Evolutionary conservation across 2,888 invertebrate genomes (phyloP), one percentile per base, ranked within the genome.

Genomic region (Eubasilissa splendida): DNA sequence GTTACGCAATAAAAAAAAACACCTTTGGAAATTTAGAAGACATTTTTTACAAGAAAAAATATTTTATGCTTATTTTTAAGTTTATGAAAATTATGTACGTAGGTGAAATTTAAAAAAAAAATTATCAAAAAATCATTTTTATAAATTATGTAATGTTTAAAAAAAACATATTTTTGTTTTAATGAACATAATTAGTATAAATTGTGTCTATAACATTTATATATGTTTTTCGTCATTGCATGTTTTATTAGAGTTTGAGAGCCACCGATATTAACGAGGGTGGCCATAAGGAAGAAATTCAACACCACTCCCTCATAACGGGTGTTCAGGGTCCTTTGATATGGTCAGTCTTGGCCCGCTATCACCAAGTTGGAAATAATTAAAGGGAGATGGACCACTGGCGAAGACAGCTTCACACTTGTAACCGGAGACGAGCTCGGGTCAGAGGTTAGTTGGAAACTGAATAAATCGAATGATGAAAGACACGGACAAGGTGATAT

Each of bases 321-420:
- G 77, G 66, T 54, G 76, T 74, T 70, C 82, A 50, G 82, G 71
- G 54, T 65, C 80, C 83, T 83, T 83, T 83, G 83, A 83, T 79
- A 83, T 79, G 83, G 83, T 83, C 83, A 83, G 77, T 83, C 83
- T 83, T 82, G 83, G 81, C 65, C 54, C 42, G 74, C 58, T 68
- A 73, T 54, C 76, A 80, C 76, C 76, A 77, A 81, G 78, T 77
- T 82, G 75, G 22, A 74, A 74, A 82, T 83, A 82, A 83, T 83
- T 83, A 83, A 82, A 83, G 82, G 81, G 83, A 42, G 76, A 73
- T 78, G 54, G 14, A 54, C 75, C 65, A 63, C 71, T 33, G 58
- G 65, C n/a, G 63, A 76, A 76, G 76, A 71, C 71, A 71, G 22
- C 58, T 53, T 54, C 68, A 52, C 52, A 68, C 68, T 68, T n/a